Evolutionary conservation across 1,140 invertebrate genomes (phyloP).

Genomic region (Aphelinus atriplicis): DNA sequence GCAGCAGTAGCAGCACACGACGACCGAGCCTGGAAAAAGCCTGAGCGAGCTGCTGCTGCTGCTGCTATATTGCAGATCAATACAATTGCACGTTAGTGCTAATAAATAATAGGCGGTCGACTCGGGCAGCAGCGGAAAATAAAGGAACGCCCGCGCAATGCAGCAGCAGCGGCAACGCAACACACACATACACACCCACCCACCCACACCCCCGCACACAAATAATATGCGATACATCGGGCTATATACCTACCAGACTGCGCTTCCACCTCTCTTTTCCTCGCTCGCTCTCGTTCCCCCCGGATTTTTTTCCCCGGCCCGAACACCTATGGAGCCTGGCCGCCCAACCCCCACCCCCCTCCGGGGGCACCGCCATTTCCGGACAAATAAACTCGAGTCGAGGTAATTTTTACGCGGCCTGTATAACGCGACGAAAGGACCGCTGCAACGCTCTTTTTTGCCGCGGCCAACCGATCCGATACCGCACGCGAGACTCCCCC

Average conservation of each 20-base stretch:
- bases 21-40: slow-evolving; percentile 42
- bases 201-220: slow-evolving; percentile 41
- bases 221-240: slow-evolving; percentile 68
- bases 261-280: slow-evolving; percentile 48
- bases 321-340: slow-evolving; percentile 55
- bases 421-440: slow-evolving; percentile 59
- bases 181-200: slow-evolving; percentile 41
- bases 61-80: slow-evolving; percentile 66
- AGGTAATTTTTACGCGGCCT: slow-evolving; percentile 66
- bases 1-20: slow-evolving; percentile 34
- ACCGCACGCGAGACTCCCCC: no score
- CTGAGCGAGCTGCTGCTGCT: slow-evolving; percentile 47
- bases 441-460: neutral
- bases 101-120: slow-evolving; percentile 67
- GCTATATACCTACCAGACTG: slow-evolving; percentile 57
- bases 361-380: slow-evolving; percentile 65
- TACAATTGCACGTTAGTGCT: slow-evolving; percentile 69
- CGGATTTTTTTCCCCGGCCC: slow-evolving; percentile 58
- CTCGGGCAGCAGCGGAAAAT: slow-evolving; percentile 51
- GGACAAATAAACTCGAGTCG: slow-evolving; percentile 68
- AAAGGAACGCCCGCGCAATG: slow-evolving; percentile 65
- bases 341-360: slow-evolving; percentile 63
- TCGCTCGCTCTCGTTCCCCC: slow-evolving; percentile 51
- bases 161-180: slow-evolving; percentile 65
- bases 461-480: no score